Percentiles rank a stretch among this genome's conserved stretches.
phyloP scores from a whole-genome alignment of 2,888 invertebrate genomes.

The Patella ulyssiponensis region DNA sequence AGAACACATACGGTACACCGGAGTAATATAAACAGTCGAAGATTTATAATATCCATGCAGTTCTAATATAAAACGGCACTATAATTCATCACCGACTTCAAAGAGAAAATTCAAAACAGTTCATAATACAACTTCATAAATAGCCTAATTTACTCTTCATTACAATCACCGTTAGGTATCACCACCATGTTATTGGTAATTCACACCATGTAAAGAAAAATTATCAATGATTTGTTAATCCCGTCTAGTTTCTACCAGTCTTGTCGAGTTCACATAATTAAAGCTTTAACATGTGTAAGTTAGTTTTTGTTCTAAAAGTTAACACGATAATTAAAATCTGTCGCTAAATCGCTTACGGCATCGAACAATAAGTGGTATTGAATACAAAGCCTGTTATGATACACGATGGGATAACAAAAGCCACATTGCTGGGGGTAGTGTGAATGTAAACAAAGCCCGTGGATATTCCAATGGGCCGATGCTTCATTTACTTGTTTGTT shows the following conservation, averaged over 20 bases:
- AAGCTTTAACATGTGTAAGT: not conserved
- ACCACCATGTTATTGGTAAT: not conserved
- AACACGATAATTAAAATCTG: slow-evolving; percentile 6
- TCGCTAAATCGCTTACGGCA: slow-evolving; percentile 3
- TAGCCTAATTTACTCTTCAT: too few relatives aligned
- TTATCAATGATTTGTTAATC: not conserved
- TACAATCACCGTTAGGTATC: too few relatives aligned
- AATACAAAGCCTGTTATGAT: not conserved
- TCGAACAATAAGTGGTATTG: slow-evolving; percentile 4
- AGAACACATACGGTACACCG: too few relatives aligned
- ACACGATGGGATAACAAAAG: not conserved
- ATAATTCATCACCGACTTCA: too few relatives aligned
- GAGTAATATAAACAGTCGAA: too few relatives aligned
- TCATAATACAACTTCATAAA: too few relatives aligned
- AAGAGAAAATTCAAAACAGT: too few relatives aligned
- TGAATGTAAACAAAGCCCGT: not conserved
- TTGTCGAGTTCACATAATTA: not conserved
- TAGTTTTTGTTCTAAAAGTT: not conserved
- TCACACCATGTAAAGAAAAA: not conserved
- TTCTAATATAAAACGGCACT: too few relatives aligned
- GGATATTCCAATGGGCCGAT: not conserved
- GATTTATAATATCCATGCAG: too few relatives aligned
- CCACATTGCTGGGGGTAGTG: not conserved
- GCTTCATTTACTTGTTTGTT: slow-evolving; percentile 4
- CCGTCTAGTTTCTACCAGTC: not conserved